Conservation (phyloP, 2,888 invertebrate genomes). For the Druceiella hillmani region DNA sequence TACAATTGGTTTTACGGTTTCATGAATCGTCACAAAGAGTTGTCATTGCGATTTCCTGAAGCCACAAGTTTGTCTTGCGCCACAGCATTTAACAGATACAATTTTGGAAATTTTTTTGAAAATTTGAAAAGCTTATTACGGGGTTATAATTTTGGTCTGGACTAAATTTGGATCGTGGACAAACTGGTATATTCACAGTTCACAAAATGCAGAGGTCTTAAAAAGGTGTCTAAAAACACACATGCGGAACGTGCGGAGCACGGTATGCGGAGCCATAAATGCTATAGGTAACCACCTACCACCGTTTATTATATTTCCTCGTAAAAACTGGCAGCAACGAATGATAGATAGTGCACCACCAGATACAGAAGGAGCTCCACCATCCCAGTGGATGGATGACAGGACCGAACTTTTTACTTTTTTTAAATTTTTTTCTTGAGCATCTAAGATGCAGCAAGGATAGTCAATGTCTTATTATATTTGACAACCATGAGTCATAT, state of each 20-base stretch:
- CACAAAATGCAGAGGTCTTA: no score
- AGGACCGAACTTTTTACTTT: conserved; percentile 24
- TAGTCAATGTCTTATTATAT: conserved; percentile 26
- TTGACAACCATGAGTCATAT: conserved; percentile 29
- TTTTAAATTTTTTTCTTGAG: conserved; percentile 28
- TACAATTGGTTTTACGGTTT: conserved; percentile 21
- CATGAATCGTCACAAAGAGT: conserved; percentile 16
- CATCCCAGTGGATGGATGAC: conserved; percentile 30
- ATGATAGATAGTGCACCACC: conserved; percentile 30
- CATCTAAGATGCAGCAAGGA: conserved; percentile 25
- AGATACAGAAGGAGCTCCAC: conserved; percentile 29
- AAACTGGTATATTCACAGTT: conserved; percentile 30
- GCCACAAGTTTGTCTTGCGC: conserved; percentile 3
- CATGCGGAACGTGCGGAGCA: conserved; percentile 31
- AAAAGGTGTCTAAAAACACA: conserved; percentile 31
- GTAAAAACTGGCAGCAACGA: conserved; percentile 27
- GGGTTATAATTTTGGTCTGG: conserved; percentile 22
- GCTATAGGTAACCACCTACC: conserved; percentile 31
- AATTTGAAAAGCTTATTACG: no score
- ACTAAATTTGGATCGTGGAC: conserved; percentile 30
- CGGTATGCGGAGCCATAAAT: conserved; percentile 23
- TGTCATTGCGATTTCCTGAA: conserved; percentile 19
- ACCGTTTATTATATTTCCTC: conserved; percentile 32
- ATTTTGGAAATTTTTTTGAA: no score
- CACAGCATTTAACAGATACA: no score